Evolutionary conservation across 2,797 vertebrate genomes (phyloP).

Genomic region (Rousettus madagascariensis): DNA sequence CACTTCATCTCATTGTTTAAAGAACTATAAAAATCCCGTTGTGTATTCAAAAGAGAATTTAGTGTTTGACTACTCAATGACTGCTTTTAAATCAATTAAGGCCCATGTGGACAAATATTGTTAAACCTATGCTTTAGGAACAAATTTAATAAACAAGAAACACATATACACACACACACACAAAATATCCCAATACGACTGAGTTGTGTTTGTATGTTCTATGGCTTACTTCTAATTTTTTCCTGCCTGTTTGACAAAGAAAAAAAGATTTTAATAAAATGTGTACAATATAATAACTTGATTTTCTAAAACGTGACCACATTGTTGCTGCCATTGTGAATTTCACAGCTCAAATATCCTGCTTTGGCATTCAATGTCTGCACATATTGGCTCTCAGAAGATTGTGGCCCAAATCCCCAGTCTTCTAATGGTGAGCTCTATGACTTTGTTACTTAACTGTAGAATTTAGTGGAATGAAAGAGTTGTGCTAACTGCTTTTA

Average conservation of each 20-base stretch:
- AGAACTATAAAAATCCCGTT: background rate
- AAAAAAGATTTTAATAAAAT: background rate
- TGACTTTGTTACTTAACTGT: background rate
- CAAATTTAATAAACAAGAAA: background rate
- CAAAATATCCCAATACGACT: background rate
- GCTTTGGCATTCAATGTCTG: no score
- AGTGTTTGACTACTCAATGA: background rate
- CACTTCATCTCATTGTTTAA: slow-evolving; percentile 15
- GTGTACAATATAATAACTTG: background rate
- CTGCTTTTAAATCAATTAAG: slow-evolving; percentile 17
- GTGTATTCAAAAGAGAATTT: background rate
- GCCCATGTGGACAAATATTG: background rate
- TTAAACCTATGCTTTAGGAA: background rate
- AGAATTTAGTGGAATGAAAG: background rate
- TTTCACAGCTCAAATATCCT: background rate
- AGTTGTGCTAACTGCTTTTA: background rate
- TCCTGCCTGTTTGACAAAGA: background rate
- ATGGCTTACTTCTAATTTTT: background rate
- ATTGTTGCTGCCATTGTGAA: background rate
- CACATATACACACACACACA: background rate
- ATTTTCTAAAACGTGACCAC: background rate
- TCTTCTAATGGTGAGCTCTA: background rate
- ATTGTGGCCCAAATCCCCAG: background rate
- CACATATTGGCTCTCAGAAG: background rate
- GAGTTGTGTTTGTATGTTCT: background rate